Base-by-base conservation (phyloP, 2,113 vertebrate species). In the Axis porcinus region DNA sequence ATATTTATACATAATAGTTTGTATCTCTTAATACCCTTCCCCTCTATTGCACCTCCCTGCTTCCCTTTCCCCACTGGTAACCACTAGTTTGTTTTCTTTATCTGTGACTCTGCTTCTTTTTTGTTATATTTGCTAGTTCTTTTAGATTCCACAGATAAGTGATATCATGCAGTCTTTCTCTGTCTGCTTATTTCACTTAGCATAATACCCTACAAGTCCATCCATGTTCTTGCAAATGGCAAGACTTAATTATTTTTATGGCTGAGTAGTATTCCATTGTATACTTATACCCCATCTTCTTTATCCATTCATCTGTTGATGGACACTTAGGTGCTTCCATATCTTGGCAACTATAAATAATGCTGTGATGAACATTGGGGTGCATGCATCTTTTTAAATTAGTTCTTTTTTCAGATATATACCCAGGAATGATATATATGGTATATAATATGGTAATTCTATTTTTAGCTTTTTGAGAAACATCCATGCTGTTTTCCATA, bases 41-140 rank as follows among this genome's bases (percentile, higher is more conserved):
- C 14, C 15, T 43, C 43, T 79, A 11, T 9, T 30, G 27, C 27
- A 28, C 50, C 11, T n/a, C 50, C 33, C 43, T 0, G 0, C 79
- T 25, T 82, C 79, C 17, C 17, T 82, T 52, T 82, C 33, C 33
- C 19, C 11, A 14, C 3, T n/a, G 11, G 50, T 25, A 82, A 54
- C 19, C 47, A 54, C 50, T n/a, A 54, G 19, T 82, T 54, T 2
- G 33, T 82, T 82, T 50, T 54, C 33, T 81, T 19, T n/a, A 54
- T 82, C 79, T 52, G 19, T 82, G 47, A 81, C 16, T 30, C 76
- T n/a, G 10, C 78, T 50, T 52, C 47, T 81, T n/a, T 81, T 81
- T 21, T 25, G 30, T 23, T 82, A n/a, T 82, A 82, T 82, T 82
- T 54, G 33, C 79, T 54, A 36, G 19, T 36, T n/a, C 23, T 43